Conservation (phyloP, 1,140 invertebrate genomes). For the Acromyrmex charruanus region DNA sequence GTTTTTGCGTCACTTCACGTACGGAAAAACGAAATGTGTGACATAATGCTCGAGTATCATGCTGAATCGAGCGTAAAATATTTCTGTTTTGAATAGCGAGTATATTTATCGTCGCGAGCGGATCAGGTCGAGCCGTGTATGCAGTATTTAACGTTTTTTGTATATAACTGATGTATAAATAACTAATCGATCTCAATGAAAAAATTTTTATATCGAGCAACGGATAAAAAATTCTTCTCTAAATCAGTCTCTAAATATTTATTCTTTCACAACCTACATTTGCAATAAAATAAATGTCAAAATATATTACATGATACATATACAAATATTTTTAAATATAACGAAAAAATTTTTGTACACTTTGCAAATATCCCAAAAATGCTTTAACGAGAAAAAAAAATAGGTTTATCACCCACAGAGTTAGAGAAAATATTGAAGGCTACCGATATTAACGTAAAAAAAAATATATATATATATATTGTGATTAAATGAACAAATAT, state of each 20-base stretch:
- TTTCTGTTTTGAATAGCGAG: not conserved
- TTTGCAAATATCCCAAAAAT: slow-evolving; percentile 2
- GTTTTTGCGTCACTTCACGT: slow-evolving; percentile 7
- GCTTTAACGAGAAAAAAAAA: not conserved
- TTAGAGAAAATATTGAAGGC: not conserved
- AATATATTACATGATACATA: slow-evolving; percentile 4
- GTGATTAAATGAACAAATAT: not conserved
- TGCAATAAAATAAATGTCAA: slow-evolving; percentile 36
- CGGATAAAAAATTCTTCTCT: not conserved
- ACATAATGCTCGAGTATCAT: slow-evolving; percentile 20
- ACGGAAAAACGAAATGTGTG: slow-evolving; percentile 18
- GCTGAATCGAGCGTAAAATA: slow-evolving; percentile 16
- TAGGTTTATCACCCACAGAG: not conserved
- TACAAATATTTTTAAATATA: slow-evolving; percentile 1
- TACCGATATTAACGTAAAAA: not conserved
- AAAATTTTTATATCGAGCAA: slow-evolving; percentile 5
- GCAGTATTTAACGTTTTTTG: not conserved
- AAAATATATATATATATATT: not conserved
- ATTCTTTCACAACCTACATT: slow-evolving; percentile 20
- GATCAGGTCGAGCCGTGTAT: not conserved
- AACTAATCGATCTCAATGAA: not conserved
- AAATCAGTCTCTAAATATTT: slow-evolving; percentile 15
- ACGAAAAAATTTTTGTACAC: slow-evolving; percentile 14
- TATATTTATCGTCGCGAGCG: slow-evolving; percentile 1
- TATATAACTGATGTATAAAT: not conserved